phyloP scores from a whole-genome alignment of 2,113 vertebrate species.

The Nothobranchius kuhntae region DNA sequence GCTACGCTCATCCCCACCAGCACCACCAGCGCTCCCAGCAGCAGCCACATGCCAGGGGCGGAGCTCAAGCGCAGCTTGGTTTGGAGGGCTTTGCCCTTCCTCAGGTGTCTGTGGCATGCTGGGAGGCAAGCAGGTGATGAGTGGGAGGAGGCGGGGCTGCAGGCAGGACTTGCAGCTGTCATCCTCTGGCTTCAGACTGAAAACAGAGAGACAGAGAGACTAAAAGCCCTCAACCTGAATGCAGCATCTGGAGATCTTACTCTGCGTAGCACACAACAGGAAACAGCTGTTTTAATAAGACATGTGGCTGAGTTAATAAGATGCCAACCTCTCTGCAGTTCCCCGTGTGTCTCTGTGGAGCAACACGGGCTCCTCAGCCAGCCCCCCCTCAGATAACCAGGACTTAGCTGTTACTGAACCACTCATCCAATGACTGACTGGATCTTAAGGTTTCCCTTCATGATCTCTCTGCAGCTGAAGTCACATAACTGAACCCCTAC shows the following conservation, averaged over 20 bases:
- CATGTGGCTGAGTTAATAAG: slow-evolving; percentile 65
- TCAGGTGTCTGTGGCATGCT: slow-evolving; percentile 49
- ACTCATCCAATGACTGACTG: slow-evolving; percentile 16
- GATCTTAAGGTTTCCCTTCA: slow-evolving; percentile 40
- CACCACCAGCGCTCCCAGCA: slow-evolving; percentile 88
- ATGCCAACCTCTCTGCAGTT: slow-evolving; percentile 51
- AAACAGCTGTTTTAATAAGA: slow-evolving; percentile 73
- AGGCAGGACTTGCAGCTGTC: slow-evolving; percentile 65
- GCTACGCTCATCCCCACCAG: slow-evolving; percentile 90
- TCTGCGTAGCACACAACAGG: slow-evolving; percentile 62
- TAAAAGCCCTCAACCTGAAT: slow-evolving; percentile 6
- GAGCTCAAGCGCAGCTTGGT: slow-evolving; percentile 88
- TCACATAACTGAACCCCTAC: slow-evolving; percentile 25
- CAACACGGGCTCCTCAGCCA: slow-evolving; percentile 2
- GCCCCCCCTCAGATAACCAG: slow-evolving; percentile 5
- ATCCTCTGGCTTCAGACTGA: slow-evolving; percentile 65
- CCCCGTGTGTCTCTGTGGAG: slow-evolving; percentile 48
- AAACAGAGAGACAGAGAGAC: slow-evolving; percentile 14
- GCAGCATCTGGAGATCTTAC: slow-evolving; percentile 29
- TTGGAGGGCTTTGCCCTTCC: slow-evolving; percentile 52
- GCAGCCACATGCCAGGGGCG: slow-evolving; percentile 86
- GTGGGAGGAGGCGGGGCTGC: slow-evolving; percentile 60
- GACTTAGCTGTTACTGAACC: slow-evolving; percentile 19
- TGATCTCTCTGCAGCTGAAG: slow-evolving; percentile 35
- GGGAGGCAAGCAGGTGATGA: slow-evolving; percentile 53